Evolutionary conservation across 2,113 vertebrate genomes (phyloP).

Genomic region (Hyperoodon ampullatus): DNA sequence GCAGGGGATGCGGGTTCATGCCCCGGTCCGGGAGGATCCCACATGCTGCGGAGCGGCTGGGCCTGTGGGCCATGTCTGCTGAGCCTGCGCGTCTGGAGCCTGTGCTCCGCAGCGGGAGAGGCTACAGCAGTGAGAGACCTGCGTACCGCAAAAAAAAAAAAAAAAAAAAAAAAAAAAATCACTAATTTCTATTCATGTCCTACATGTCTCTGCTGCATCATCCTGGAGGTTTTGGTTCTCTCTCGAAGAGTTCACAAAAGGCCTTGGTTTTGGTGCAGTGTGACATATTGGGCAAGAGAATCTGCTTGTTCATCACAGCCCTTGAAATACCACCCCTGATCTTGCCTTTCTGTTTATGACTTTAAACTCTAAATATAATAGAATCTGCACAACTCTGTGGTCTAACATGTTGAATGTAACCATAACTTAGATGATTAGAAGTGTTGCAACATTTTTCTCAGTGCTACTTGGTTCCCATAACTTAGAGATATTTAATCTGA

Average conservation of each 20-base stretch:
- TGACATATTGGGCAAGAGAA: slow-evolving; percentile 4
- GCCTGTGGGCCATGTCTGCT: too few species aligned
- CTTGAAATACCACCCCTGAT: not conserved
- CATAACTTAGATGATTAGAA: not conserved
- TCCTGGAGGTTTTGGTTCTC: not conserved
- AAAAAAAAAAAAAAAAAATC: not conserved
- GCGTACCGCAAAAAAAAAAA: too few species aligned
- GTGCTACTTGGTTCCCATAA: not conserved
- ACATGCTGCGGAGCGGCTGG: too few species aligned
- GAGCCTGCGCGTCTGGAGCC: too few species aligned
- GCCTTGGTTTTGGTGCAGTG: not conserved
- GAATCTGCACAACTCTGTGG: not conserved
- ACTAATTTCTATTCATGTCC: slow-evolving; percentile 9
- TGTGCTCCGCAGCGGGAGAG: too few species aligned
- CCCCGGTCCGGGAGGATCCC: too few species aligned
- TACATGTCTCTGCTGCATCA: slow-evolving; percentile 5
- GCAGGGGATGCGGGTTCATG: too few species aligned
- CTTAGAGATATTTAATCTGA: slow-evolving; percentile 49
- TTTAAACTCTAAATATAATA: slow-evolving; percentile 6
- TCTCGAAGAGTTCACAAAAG: not conserved
- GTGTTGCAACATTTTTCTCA: not conserved
- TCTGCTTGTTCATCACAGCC: slow-evolving; percentile 32
- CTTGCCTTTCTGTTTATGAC: slow-evolving; percentile 12
- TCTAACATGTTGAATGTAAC: not conserved
- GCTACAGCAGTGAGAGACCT: too few species aligned